Evolutionary conservation across 2,797 vertebrate species (phyloP), one percentile per base, ranked within the genome.

Genomic region (Cottoperca gobio): DNA sequence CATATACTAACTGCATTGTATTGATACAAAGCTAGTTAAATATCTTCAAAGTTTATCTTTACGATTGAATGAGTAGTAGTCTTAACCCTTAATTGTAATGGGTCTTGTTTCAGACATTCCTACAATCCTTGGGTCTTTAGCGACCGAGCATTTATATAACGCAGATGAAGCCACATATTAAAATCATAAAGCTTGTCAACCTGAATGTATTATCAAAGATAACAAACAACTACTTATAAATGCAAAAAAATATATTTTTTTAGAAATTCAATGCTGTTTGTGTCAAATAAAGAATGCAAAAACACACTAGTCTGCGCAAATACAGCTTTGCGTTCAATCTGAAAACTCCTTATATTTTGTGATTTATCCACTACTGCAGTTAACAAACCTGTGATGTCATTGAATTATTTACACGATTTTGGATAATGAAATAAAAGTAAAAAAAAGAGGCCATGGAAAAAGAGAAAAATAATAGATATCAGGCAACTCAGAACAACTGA

Each of bases 341-440:
- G 21, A 40, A 45, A n/a, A 11, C 24, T 43, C 24, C 24, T n/a
- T 45, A 8, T 6, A 17, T 45, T 46, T 53, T 16, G 19, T 33
- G 54, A 64, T 72, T 33, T 35, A 24, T 59, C 28, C 52, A 16
- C 23, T 8, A 3, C 5, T 21, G 42, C 45, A 40, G 48, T 58
- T 37, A 59, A 53, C 13, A 55, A 31, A 26, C 9, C 31, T 33
- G 31, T 33, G 31, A 21, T 33, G 35, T 19, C 19, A 13, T 14
- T 78, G 17, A 69, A 85, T 69, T 67, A 83, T 83, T 79, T 28
- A 76, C 23, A 74, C 37, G 14, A 66, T 42, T 71, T 60, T 46
- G 10, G 2, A 53, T 19, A 13, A 39, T 54, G 23, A 68, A 60
- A 12, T 58, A 17, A 43, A 28, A 53, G 53, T 62, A 0, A 14